Evolutionary conservation across 2,113 vertebrate genomes (phyloP).

Genomic region (Petrocephalus zakoni): DNA sequence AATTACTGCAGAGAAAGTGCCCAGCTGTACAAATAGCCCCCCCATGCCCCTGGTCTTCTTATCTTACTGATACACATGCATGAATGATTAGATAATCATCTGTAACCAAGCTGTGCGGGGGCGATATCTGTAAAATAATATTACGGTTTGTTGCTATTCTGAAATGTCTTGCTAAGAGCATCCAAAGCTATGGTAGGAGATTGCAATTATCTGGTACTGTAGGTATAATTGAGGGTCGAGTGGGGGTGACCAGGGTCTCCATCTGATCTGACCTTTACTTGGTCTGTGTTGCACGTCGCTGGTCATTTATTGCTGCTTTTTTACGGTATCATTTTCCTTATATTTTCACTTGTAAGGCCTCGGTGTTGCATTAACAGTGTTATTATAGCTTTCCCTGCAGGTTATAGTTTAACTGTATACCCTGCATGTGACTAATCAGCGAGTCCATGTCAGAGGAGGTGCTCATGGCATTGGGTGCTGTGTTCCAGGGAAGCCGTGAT

Average conservation of each 20-base stretch:
- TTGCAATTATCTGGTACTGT: background rate
- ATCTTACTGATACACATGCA: background rate
- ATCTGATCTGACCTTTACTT: background rate
- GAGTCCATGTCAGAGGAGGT: background rate
- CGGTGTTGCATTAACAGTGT: background rate
- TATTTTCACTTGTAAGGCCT: background rate
- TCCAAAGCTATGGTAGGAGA: background rate
- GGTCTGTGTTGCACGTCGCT: background rate
- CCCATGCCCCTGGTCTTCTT: background rate
- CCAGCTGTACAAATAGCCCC: background rate
- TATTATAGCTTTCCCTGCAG: background rate
- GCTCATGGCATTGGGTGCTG: background rate
- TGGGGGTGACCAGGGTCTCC: background rate
- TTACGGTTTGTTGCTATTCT: background rate
- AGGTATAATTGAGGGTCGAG: background rate
- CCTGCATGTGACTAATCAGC: background rate
- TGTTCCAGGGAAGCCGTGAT: slow-evolving; percentile 75
- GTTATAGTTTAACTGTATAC: background rate
- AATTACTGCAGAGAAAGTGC: background rate
- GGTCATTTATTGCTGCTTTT: background rate
- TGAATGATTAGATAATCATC: background rate
- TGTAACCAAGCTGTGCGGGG: background rate
- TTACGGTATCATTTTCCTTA: background rate
- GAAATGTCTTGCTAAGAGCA: background rate
- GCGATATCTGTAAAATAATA: background rate